These are phyloP conservation scores for Cinclus cinclus DNA, from an alignment of 2,113 vertebrate genomes.

Conservation along the genomic window DNA sequence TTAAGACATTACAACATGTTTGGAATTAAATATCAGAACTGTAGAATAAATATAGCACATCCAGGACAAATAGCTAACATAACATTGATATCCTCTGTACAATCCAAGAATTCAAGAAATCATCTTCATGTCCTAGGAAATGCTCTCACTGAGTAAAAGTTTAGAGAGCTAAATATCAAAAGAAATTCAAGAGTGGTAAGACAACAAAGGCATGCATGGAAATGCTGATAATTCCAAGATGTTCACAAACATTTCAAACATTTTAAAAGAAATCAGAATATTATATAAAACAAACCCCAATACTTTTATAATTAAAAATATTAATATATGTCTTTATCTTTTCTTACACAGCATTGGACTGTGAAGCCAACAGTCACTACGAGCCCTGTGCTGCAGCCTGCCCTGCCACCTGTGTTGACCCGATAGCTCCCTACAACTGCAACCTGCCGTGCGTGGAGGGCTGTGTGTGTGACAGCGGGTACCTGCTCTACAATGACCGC, in stretches of 20 bases:
- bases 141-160: not conserved
- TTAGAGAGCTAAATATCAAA: not conserved
- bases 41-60: accelerated
- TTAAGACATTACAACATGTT: not conserved
- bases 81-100: accelerated
- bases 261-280: not conserved
- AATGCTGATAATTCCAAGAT: accelerated
- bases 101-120: not conserved
- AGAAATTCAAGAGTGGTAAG: not conserved
- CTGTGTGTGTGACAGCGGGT: conserved; percentile 44
- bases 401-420: conserved; percentile 54
- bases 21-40: not conserved
- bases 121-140: not conserved
- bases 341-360: conserved; percentile 15
- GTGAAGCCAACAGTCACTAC: conserved; percentile 33
- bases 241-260: not conserved
- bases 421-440: not conserved
- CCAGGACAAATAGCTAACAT: not conserved
- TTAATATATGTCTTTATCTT: not conserved
- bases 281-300: accelerated
- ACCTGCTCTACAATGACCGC: conserved; percentile 27
- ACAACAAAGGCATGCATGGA: accelerated
- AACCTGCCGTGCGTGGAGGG: not conserved
- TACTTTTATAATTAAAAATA: accelerated
- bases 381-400: conserved; percentile 57